phyloP scores from a whole-genome alignment of 2,797 vertebrate genomes.

The Diceros bicornis region DNA sequence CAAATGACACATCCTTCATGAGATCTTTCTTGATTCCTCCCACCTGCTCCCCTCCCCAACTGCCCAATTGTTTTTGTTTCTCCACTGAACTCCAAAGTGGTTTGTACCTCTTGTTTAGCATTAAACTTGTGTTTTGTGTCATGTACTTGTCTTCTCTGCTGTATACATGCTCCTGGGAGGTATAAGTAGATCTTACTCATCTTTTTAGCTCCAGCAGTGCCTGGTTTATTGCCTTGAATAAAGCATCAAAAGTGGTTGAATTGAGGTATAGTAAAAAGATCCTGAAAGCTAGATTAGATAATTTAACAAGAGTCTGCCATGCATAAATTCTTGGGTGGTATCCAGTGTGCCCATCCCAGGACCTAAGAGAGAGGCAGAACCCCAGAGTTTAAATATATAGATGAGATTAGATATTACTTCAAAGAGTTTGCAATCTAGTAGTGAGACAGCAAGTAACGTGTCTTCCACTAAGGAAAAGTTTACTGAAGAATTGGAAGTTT shows the following conservation, averaged over 20 bases:
- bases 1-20: not conserved
- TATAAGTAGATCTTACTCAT: not conserved
- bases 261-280: not conserved
- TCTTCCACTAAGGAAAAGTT: conserved; percentile 10
- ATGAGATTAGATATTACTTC: not conserved
- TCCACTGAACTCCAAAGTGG: not conserved
- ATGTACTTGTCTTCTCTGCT: not conserved
- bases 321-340: not conserved
- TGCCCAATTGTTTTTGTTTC: not conserved
- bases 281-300: not conserved
- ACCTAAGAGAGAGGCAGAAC: conserved; percentile 6
- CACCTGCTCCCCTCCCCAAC: not conserved
- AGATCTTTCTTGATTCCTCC: not conserved
- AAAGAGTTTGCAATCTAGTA: not conserved
- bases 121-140: not conserved
- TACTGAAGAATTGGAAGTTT: not conserved
- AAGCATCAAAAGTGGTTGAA: conserved; percentile 8
- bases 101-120: conserved; percentile 33
- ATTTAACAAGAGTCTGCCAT: not conserved
- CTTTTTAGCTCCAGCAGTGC: conserved; percentile 11
- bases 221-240: not conserved
- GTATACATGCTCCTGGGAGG: not conserved
- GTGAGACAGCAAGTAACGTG: not conserved
- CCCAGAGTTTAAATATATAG: not conserved
- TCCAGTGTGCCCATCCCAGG: not conserved